Base-by-base conservation (phyloP, 2,888 invertebrate species). In the Sphecodes monilicornis region DNA sequence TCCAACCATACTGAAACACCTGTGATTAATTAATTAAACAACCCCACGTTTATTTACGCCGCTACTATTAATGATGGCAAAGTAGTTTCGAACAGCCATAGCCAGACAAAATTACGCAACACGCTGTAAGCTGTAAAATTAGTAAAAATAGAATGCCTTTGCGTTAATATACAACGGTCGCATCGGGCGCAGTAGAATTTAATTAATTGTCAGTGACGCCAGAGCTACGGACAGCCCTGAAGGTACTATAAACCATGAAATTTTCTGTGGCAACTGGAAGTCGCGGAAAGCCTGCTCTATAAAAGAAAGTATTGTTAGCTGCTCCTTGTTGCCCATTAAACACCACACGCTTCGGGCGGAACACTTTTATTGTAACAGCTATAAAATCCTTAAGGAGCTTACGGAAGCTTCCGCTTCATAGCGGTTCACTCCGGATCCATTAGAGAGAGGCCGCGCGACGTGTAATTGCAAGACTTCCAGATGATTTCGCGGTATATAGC, bases 281-380 rank as follows among this genome's bases (percentile, higher is more conserved):
- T 66, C 22, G 66, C 36, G 66, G 36, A 39, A 36, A 66, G 66
- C 66, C 32, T 22, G 36, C n/a, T 18, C 22, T 66, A 18, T 71
- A 32, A 39, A 66, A 66, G 66, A 66, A 66, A 66, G 66, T 66
- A 66, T 66, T 66, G 66, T 66, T 66, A 66, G 39, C 66, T 66
- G 66, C 66, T 66, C 36, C 66, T 36, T 39, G 66, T 39, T 66
- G 39, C 66, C 66, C 66, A 66, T 66, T 66, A 66, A 66, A 66
- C 66, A 39, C 66, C 66, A 39, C 66, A 39, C 39, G 39, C 32
- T 66, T 39, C 36, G 1, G 32, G 39, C n/a, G 66, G 39, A 39
- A 39, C 66, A 66, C 32, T 66, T 66, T 66, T 66, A 66, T 66
- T 66, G 66, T 66, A 39, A 36, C 36, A 32, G 39, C 39, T 66